Conservation (phyloP, 2,113 vertebrate genomes). For the Potamarius usumacintae region DNA sequence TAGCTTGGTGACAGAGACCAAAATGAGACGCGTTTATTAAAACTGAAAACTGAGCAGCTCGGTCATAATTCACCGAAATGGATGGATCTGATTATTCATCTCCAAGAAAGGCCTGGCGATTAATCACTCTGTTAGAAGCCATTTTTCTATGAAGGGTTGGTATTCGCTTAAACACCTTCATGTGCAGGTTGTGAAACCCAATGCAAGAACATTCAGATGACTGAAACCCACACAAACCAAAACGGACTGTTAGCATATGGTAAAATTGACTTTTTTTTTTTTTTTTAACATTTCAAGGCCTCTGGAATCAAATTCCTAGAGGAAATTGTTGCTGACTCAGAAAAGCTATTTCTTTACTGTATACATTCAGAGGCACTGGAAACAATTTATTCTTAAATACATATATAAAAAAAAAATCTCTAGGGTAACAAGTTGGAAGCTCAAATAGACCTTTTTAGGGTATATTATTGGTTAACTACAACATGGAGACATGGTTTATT, state of each 20-base stretch:
- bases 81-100: slow-evolving; percentile 39
- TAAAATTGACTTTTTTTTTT: neutral
- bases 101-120: slow-evolving; percentile 25
- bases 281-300: slow-evolving; percentile 4
- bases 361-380: slow-evolving; percentile 29
- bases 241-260: slow-evolving; percentile 39
- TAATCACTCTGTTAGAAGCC: slow-evolving; percentile 47
- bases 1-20: slow-evolving; percentile 16
- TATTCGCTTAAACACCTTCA: slow-evolving; percentile 46
- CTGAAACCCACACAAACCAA: slow-evolving; percentile 31
- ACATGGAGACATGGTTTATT: slow-evolving; percentile 26
- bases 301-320: slow-evolving; percentile 15
- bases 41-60: slow-evolving; percentile 27
- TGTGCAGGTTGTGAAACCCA: slow-evolving; percentile 50
- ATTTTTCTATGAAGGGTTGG: slow-evolving; percentile 31
- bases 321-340: slow-evolving; percentile 50
- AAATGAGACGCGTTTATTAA: slow-evolving; percentile 28
- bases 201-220: slow-evolving; percentile 31
- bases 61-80: slow-evolving; percentile 40
- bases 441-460: neutral
- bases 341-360: slow-evolving; percentile 44
- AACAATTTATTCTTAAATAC: neutral
- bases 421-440: neutral
- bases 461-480: slow-evolving; percentile 5
- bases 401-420: neutral